Evolutionary conservation across 2,888 invertebrate species (phyloP).

Genomic region (Phaonia tiefii): DNA sequence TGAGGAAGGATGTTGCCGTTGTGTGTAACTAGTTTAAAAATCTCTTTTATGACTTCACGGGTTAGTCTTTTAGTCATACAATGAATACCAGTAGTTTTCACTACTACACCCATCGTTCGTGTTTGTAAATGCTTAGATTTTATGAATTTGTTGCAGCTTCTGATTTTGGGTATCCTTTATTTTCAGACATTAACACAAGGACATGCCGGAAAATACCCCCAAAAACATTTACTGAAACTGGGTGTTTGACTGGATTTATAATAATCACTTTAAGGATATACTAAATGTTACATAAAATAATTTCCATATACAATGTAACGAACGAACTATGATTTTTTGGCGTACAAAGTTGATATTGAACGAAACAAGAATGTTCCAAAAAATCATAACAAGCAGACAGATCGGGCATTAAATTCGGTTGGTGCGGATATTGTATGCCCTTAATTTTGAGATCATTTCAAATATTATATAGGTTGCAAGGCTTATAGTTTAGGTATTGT

Average conservation of each 20-base stretch:
- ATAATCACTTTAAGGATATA: too few relatives aligned
- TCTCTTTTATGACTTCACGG: conserved; percentile 63
- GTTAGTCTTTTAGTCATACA: conserved; percentile 14
- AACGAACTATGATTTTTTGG: too few relatives aligned
- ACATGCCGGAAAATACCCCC: conserved; percentile 11
- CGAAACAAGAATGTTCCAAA: too few relatives aligned
- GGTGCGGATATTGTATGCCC: too few relatives aligned
- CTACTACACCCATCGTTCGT: conserved; percentile 63
- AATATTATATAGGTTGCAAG: too few relatives aligned
- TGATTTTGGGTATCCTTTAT: conserved; percentile 56
- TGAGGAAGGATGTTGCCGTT: conserved; percentile 51
- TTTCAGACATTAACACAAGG: conserved; percentile 46
- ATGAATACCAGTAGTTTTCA: conserved; percentile 33
- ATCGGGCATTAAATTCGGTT: too few relatives aligned
- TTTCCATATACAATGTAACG: too few relatives aligned
- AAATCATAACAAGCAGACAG: too few relatives aligned
- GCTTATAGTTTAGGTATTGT: too few relatives aligned
- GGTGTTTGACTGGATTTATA: neutral
- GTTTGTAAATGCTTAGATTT: conserved; percentile 76
- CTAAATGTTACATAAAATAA: too few relatives aligned
- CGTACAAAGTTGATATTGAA: too few relatives aligned
- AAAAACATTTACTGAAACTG: neutral
- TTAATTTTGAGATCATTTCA: too few relatives aligned
- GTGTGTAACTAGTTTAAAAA: conserved; percentile 62
- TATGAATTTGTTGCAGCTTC: conserved; percentile 74